phyloP scores from a whole-genome alignment of 2,113 vertebrate species.

The Cryptomyrus ogoouensis region DNA sequence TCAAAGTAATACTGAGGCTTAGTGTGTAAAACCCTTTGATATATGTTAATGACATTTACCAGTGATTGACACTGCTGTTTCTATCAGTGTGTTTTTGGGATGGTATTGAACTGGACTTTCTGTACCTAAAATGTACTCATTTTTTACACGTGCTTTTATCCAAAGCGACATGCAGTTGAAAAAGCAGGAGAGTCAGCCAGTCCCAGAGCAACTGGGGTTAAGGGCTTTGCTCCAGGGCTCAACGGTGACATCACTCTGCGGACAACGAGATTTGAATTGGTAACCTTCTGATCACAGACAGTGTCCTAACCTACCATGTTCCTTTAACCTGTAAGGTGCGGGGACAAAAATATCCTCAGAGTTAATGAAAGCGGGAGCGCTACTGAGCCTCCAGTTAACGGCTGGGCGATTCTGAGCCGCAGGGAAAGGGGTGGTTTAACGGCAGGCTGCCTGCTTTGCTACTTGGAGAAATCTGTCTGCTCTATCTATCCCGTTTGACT shows the following conservation, averaged over 20 bases:
- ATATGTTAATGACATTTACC: background rate
- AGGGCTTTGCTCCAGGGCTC: background rate
- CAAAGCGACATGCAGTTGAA: background rate
- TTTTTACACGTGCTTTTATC: background rate
- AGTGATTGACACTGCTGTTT: background rate
- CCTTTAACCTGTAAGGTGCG: background rate
- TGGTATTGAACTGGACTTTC: background rate
- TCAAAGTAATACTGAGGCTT: background rate
- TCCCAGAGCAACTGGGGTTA: background rate
- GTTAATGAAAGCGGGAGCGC: background rate
- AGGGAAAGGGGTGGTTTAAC: background rate
- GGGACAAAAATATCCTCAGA: background rate
- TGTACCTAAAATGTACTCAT: background rate
- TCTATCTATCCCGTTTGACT: background rate
- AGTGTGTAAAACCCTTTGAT: background rate
- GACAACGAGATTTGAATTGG: background rate
- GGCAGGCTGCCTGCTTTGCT: background rate
- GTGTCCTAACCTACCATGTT: background rate
- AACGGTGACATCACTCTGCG: background rate
- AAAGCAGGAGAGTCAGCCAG: background rate
- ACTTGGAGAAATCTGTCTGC: background rate
- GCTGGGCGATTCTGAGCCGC: background rate
- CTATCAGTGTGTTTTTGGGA: background rate
- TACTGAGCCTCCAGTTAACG: background rate
- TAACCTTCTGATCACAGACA: background rate